A percentile compares a stretch with the other conserved stretches of the same genome.
These are phyloP conservation scores for Harpalus rubripes DNA, from an alignment of 2,888 invertebrate genomes.

Conservation along the genomic window DNA sequence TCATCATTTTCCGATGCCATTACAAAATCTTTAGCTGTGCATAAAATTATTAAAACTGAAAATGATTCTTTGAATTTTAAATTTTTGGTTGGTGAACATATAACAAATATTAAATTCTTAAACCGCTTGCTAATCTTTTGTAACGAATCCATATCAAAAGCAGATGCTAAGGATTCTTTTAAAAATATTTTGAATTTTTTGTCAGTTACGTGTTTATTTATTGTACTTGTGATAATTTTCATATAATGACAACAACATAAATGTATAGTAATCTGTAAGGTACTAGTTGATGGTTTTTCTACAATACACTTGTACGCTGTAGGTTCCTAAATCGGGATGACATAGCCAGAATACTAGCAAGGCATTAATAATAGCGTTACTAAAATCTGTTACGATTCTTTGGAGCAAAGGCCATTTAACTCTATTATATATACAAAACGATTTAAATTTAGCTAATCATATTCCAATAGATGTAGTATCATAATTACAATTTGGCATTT, in stretches of 20 bases:
- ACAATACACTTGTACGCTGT: not conserved
- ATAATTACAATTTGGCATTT: not conserved
- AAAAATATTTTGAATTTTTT: slow-evolving; percentile 5
- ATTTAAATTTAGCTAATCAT: not conserved
- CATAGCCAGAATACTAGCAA: slow-evolving; percentile 1
- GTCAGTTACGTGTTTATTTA: not conserved
- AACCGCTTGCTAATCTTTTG: not conserved
- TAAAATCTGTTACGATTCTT: not conserved
- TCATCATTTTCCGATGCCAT: not conserved
- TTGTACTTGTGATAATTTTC: not conserved
- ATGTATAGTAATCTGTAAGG: slow-evolving; percentile 9
- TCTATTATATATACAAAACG: not conserved
- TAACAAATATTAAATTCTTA: not conserved
- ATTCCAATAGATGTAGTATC: slow-evolving; percentile 2
- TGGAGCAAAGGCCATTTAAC: not conserved
- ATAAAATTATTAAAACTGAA: not conserved
- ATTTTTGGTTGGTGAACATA: slow-evolving; percentile 7
- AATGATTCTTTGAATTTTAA: not conserved
- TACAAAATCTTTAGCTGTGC: not conserved
- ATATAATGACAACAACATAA: slow-evolving; percentile 25
- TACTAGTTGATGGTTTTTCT: not conserved
- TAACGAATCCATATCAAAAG: not conserved
- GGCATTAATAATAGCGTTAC: slow-evolving; percentile 4
- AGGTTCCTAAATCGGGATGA: not conserved
- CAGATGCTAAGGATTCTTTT: not conserved